Evolutionary conservation across 2,113 vertebrate genomes (phyloP), one percentile per base, ranked within the genome.

Genomic region (Equus quagga): DNA sequence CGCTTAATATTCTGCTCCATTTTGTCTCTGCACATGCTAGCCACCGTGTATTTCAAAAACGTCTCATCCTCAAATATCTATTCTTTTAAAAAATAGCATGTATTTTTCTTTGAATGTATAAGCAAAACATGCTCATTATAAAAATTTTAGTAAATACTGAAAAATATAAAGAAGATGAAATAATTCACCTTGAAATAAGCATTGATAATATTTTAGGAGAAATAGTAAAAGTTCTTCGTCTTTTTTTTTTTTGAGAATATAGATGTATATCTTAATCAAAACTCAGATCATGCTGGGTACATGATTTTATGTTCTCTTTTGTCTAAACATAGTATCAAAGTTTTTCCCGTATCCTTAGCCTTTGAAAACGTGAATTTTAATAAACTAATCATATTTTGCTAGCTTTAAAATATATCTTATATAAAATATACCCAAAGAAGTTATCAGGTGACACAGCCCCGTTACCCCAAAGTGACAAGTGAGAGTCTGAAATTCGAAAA

Each of bases 31-130:
- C 14, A 5, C 44, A 33, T 3, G 2, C 81, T 0, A 80, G 58
- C 75, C 72, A 85, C 87, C 69, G 33, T 36, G 26, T 60, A 58
- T 93, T 92, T 94, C 79, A 58, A 94, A 97, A 80, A 83, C 78
- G 81, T 62, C 92, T 82, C 2, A 0, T 96, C 83, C 84, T 49
- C 75, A 75, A 87, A 80, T 46, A 41, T 33, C 82, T 76, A 44
- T 67, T n/a, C 46, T 44, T 92, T 90, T 67, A 17, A 70, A 83
- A 97, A 97, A 97, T 72, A 96, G 67, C 44, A 54, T 2, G 2
- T 36, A 51, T 90, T 95, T 87, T 60, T 58, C 92, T 96, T 72
- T 62, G 60, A 54, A 36, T 76, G 60, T 70, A 33, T 36, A 84
- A 82, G 88, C 51, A 88, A 89, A 94, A 81, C 24, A 67, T 31